Percentiles rank a stretch among this genome's conserved stretches.
These are phyloP conservation scores for Orchesella flavescens DNA, from an alignment of 2,888 invertebrate species.

Conservation along the genomic window DNA sequence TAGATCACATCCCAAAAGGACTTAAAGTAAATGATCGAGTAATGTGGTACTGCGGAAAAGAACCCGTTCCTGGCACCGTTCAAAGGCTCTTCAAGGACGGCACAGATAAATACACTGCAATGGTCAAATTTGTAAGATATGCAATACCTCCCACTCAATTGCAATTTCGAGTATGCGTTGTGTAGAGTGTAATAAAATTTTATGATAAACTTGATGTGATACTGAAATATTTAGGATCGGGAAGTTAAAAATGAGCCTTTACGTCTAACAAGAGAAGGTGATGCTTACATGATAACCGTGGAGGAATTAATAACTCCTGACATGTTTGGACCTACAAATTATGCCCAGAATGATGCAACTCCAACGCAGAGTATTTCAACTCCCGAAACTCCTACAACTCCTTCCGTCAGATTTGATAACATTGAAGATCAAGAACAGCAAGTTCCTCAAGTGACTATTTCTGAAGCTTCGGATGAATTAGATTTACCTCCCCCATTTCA, in stretches of 20 bases:
- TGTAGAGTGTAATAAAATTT: background rate
- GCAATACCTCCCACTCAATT: too few species aligned
- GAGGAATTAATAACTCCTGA: constrained; percentile 64
- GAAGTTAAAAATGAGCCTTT: constrained; percentile 52
- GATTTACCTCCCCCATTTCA: constrained; percentile 64
- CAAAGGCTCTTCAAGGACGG: constrained; percentile 63
- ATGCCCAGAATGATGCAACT: constrained; percentile 10
- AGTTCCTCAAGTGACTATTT: constrained; percentile 21
- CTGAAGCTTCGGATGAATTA: constrained; percentile 1
- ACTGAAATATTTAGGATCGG: constrained; percentile 44
- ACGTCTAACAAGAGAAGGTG: constrained; percentile 61
- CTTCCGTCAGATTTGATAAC: constrained; percentile 34
- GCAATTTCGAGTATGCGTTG: too few species aligned
- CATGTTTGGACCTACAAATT: constrained; percentile 37
- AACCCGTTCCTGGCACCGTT: constrained; percentile 60
- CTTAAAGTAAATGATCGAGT: constrained; percentile 62
- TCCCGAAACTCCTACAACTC: constrained; percentile 20
- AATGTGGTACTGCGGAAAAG: constrained; percentile 59
- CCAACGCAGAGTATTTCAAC: constrained; percentile 3
- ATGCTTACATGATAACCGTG: constrained; percentile 65
- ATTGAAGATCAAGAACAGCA: constrained; percentile 12
- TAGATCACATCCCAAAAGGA: constrained; percentile 61
- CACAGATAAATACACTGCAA: constrained; percentile 65
- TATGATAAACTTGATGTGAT: background rate
- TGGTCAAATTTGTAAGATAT: constrained; percentile 67